Evolutionary conservation across 2,888 invertebrate species (phyloP).

Genomic region (Pasiphila rectangulata): DNA sequence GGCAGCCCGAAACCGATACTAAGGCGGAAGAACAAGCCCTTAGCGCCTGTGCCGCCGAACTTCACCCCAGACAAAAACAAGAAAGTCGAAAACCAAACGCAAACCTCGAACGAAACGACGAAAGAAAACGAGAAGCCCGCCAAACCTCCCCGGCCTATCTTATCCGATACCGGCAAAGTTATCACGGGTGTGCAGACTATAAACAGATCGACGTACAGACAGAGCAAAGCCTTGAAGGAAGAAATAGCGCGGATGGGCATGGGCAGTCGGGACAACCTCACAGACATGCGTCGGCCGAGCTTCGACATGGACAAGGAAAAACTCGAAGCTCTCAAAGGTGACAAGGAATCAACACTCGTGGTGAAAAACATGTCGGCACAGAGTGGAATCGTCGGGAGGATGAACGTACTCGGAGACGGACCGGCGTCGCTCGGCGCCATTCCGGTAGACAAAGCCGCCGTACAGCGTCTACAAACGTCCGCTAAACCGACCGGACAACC

Average conservation of each 20-base stretch:
- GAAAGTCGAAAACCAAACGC: constrained; percentile 45
- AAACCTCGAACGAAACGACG: constrained; percentile 36
- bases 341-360: constrained; percentile 47
- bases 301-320: constrained; percentile 79
- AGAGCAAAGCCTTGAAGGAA: constrained; percentile 72
- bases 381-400: constrained; percentile 63
- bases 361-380: constrained; percentile 70
- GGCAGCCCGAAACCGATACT: constrained; percentile 87
- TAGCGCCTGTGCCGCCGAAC: constrained; percentile 85
- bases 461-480: constrained; percentile 41
- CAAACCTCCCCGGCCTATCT: constrained; percentile 83
- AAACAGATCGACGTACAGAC: constrained; percentile 81
- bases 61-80: constrained; percentile 76
- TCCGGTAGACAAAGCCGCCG: constrained; percentile 41
- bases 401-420: constrained; percentile 69
- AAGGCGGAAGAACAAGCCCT: constrained; percentile 87
- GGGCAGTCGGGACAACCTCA: constrained; percentile 65
- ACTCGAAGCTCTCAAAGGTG: constrained; percentile 49
- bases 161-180: constrained; percentile 72
- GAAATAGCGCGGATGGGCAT: constrained; percentile 56
- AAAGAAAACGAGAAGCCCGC: constrained; percentile 77
- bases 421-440: constrained; percentile 56
- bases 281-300: constrained; percentile 76
- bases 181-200: constrained; percentile 81
- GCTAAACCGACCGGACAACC: constrained; percentile 79